Evolutionary conservation across 2,797 vertebrate species (phyloP).

Genomic region (Podarcis siculus): DNA sequence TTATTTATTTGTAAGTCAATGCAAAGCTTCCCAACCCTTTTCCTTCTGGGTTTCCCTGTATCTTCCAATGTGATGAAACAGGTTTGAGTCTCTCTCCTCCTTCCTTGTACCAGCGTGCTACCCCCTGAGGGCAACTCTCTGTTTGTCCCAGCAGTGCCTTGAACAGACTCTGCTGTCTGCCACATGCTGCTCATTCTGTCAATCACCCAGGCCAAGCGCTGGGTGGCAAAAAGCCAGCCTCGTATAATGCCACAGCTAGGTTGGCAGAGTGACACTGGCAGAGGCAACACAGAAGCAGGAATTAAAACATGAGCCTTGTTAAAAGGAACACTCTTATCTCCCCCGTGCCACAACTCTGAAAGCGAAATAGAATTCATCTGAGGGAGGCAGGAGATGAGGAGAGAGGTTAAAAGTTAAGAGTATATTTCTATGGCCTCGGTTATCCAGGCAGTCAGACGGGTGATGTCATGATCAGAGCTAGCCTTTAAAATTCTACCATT

Average conservation of each 20-base stretch:
- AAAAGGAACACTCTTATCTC: neutral
- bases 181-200: neutral
- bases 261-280: neutral
- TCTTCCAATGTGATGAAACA: neutral
- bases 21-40: neutral
- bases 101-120: fast-evolving
- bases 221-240: slow-evolving; percentile 32
- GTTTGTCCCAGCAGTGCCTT: fast-evolving
- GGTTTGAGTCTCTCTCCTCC: fast-evolving
- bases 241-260: neutral
- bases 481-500: neutral
- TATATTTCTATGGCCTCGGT: neutral
- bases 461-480: neutral
- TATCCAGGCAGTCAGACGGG: neutral
- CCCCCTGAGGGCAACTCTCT: neutral
- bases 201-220: slow-evolving; percentile 28
- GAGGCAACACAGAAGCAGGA: neutral
- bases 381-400: neutral
- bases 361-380: neutral
- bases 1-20: neutral
- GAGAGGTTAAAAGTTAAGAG: fast-evolving
- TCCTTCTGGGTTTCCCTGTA: neutral
- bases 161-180: slow-evolving; percentile 17
- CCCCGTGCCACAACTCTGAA: fast-evolving
- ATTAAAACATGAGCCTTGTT: neutral